Base-by-base conservation (phyloP, 2,797 vertebrate genomes). In the Poeciliopsis presidionis region DNA sequence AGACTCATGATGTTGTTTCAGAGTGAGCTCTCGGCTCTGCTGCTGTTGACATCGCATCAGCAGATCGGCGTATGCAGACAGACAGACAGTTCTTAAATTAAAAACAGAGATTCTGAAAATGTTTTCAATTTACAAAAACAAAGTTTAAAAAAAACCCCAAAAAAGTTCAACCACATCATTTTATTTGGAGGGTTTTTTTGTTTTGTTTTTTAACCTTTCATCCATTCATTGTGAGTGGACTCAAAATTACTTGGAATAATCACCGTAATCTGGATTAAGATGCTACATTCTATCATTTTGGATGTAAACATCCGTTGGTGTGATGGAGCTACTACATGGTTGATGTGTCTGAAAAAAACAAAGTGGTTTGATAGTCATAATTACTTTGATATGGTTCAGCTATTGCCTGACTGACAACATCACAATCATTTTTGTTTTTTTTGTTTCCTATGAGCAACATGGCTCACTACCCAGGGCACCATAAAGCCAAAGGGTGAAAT, bases 1-100 rank as follows among this genome's bases (percentile, higher is more conserved):
- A 71, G 16, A 33, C 79, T 73, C 75, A 36, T 59, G 14, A 67
- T 87, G 84, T 80, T 82, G 81, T 91, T 88, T 88, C 86, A 84
- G 76, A 63, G 75, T 72, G n/a, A 81, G 79, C 82, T 61, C 83
- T 72, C 77, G 74, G 80, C 73, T 82, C 36, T 16, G 41, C 81
- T 82, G 59, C 25, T 82, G 84, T 83, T 88, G 84, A 81, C 86
- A 65, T 63, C 36, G 55, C 71, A 63, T 69, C 65, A 69, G 65
- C 67, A 49, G 82, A 80, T 75, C 77, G 78, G 73, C 77, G 75
- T 47, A 74, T 41, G 22, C 53, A 61, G n/a, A 30, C 20, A 30
- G 30, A 30, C 30, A 79, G 46, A 65, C 30, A 14, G 45, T 22
- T 25, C 5, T 6, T 20, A 20, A 33, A 65, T 51, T 25, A 13